Evolutionary conservation across 2,113 vertebrate species (phyloP).

Genomic region (Hyaena hyaena): DNA sequence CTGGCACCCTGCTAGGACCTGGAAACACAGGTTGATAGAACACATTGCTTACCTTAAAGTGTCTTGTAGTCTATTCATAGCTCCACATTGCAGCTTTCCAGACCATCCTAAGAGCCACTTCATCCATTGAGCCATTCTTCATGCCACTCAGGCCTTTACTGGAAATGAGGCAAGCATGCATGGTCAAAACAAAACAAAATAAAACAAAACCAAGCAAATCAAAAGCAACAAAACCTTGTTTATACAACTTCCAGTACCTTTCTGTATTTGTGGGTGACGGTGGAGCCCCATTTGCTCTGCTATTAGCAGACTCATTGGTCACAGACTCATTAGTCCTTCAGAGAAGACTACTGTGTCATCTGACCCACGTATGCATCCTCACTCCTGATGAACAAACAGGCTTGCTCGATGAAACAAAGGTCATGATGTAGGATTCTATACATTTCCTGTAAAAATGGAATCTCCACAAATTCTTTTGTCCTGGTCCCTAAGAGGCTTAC

Average conservation of each 20-base stretch:
- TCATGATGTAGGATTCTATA: not conserved
- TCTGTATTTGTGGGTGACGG: not conserved
- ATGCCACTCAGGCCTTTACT: not conserved
- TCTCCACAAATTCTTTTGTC: constrained; percentile 30
- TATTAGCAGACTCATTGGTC: not conserved
- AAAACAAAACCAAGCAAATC: not conserved
- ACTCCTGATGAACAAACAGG: not conserved
- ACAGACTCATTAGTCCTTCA: not conserved
- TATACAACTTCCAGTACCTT: not conserved
- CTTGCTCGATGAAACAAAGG: not conserved
- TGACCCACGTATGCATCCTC: not conserved
- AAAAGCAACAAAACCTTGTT: not conserved
- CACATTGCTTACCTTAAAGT: not conserved
- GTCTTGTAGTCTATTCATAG: not conserved
- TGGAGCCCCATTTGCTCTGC: not conserved
- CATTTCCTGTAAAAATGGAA: constrained; percentile 57
- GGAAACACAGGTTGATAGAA: not conserved
- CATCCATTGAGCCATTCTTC: not conserved
- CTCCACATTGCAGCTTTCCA: not conserved
- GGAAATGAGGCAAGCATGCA: not conserved
- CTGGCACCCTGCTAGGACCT: not conserved
- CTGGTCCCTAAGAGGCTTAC: constrained; percentile 25
- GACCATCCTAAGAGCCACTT: not conserved
- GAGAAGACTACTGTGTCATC: not conserved
- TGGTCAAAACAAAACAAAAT: not conserved